Percentiles rank a stretch among this genome's conserved stretches.
Evolutionary conservation across 2,797 vertebrate species (phyloP).

Genomic region (Gila robusta): DNA sequence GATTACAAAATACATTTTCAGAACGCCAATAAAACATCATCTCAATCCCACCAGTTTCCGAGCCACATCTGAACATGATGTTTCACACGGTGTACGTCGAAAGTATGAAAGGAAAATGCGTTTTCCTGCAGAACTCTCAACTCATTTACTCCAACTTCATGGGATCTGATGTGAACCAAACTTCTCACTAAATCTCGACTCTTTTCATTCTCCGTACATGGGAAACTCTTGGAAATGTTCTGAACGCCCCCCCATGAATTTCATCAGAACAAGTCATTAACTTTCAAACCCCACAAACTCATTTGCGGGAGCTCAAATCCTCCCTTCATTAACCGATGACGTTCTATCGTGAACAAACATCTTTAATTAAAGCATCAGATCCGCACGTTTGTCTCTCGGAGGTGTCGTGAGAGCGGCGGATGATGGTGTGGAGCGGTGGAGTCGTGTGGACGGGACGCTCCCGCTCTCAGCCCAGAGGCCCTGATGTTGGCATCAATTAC

Average conservation of each 20-base stretch:
- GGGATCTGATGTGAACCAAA: constrained; percentile 13
- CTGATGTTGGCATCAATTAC: constrained; percentile 72
- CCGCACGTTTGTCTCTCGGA: constrained; percentile 68
- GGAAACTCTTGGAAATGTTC: constrained; percentile 31
- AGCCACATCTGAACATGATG: background rate
- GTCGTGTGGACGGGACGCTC: constrained; percentile 52
- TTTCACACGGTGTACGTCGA: background rate
- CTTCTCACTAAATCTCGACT: constrained; percentile 19
- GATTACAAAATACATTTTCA: background rate
- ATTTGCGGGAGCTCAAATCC: constrained; percentile 78
- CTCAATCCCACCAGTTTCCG: background rate
- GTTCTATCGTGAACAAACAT: constrained; percentile 81
- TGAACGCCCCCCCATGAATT: constrained; percentile 63
- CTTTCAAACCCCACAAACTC: constrained; percentile 72
- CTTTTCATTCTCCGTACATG: constrained; percentile 31
- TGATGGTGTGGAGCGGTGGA: constrained; percentile 62
- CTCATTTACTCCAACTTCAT: background rate
- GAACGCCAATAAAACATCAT: background rate
- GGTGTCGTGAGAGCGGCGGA: constrained; percentile 47
- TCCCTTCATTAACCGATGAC: constrained; percentile 74
- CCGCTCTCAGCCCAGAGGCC: constrained; percentile 60
- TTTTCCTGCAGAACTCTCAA: background rate
- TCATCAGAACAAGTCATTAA: constrained; percentile 74
- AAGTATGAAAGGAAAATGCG: constrained; percentile 13
- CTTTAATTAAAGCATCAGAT: constrained; percentile 86